A percentile compares a stretch with the other conserved stretches of the same genome.
These are phyloP conservation scores for Nannoperca obscura DNA, from an alignment of 2,797 vertebrate genomes.

Conservation along the genomic window DNA sequence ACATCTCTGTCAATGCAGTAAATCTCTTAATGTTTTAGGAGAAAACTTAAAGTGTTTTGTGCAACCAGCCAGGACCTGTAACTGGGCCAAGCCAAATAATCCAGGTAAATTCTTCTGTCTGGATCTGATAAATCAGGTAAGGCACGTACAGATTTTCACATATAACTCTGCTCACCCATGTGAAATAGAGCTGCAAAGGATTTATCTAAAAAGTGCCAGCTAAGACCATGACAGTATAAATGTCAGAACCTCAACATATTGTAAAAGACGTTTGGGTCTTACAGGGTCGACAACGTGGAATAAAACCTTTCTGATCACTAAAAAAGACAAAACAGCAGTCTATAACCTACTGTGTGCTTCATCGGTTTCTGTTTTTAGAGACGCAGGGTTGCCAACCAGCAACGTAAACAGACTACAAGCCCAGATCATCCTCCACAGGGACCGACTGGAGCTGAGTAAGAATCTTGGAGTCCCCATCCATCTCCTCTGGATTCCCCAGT, in stretches of 20 bases:
- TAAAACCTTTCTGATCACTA: conserved; percentile 7
- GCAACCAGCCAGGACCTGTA: conserved; percentile 4
- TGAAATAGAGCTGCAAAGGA: conserved; percentile 38
- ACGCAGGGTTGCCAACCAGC: neutral
- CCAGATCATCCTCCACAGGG: conserved; percentile 90
- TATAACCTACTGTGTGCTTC: conserved; percentile 10
- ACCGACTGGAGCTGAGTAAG: conserved; percentile 93
- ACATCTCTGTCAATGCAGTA: too few relatives aligned
- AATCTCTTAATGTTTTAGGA: too few relatives aligned
- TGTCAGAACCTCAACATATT: conserved; percentile 18
- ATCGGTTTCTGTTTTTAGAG: conserved; percentile 30
- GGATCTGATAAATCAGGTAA: conserved; percentile 39
- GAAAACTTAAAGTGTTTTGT: too few relatives aligned
- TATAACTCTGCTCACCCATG: conserved; percentile 1
- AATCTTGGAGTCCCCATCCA: conserved; percentile 88
- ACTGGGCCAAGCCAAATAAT: conserved; percentile 17
- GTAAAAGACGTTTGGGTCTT: conserved; percentile 13
- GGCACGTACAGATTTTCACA: conserved; percentile 15
- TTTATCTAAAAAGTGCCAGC: conserved; percentile 49
- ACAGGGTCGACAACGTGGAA: neutral
- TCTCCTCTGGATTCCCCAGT: conserved; percentile 85
- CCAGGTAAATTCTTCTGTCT: conserved; percentile 24
- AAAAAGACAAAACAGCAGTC: conserved; percentile 25
- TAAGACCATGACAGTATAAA: conserved; percentile 16
- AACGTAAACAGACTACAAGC: conserved; percentile 74